Evolutionary conservation across 2,113 vertebrate genomes (phyloP), one percentile per base, ranked within the genome.

Genomic region (Mirounga angustirostris): DNA sequence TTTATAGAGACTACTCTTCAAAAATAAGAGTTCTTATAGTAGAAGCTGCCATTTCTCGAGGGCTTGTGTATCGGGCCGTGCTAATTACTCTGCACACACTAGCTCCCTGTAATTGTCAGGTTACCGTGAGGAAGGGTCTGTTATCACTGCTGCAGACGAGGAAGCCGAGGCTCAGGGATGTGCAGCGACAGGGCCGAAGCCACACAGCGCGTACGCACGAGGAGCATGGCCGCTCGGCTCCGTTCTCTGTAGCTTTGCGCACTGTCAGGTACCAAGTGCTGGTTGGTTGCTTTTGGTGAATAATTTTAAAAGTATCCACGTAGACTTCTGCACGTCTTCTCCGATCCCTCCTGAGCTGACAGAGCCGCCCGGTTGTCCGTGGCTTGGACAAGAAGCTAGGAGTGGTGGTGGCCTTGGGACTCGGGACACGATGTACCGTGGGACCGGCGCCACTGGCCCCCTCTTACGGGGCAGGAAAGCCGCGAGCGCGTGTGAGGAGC

Each of bases 341-440:
- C 50, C 0, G 4, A 0, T 50, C 26, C 0, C 74, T 33, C 0
- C 15, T 16, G 3, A 0, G 6, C 46, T 33, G 40, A 40, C 11
- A 13, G 46, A 28, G 52, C n/a, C 30, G 3, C 52, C 15, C 2
- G 26, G 54, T 21, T 58, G 4, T 2, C 3, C 12, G 54, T 21
- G 80, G n/a, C 15, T 1, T 4, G 1, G 61, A 11, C 18, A 58
- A 33, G 5, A 24, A 24, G 3, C 2, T 10, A 2, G 36, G 79
- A 2, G 3, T 52, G 82, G 21, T 11, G 40, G 63, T 11, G 50
- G 56, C 83, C 73, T 89, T 11, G 52, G 10, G 84, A 1, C 12
- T 22, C 79, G 4, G 59, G 36, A 13, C 28, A 1, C 0, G 7
- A 14, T 0, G 8, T 26, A 0, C n/a, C 0, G 4, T 8, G 14